phyloP scores from a whole-genome alignment of 2,797 vertebrate species.

The Amphiprion clarkii region DNA sequence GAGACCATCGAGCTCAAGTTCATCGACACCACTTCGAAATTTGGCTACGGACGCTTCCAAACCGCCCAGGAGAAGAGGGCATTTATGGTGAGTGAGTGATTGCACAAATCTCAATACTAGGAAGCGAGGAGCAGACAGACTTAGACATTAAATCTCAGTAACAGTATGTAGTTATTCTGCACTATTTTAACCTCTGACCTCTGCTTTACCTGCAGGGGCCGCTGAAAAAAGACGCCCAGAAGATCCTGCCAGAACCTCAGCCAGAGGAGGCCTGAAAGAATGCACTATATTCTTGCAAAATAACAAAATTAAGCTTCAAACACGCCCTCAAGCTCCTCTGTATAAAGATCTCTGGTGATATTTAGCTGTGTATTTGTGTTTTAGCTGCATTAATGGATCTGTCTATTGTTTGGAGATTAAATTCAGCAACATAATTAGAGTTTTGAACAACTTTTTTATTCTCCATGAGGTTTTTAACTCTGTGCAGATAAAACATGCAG shows the following conservation, averaged over 20 bases:
- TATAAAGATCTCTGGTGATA: background rate
- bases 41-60: constrained; percentile 94
- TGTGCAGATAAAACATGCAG: constrained; percentile 58
- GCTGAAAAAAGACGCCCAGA: constrained; percentile 91
- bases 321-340: background rate
- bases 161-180: too few relatives aligned
- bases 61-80: constrained; percentile 93
- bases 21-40: constrained; percentile 97
- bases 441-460: constrained; percentile 45
- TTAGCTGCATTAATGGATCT: background rate
- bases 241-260: constrained; percentile 75
- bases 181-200: constrained; percentile 22
- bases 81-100: constrained; percentile 90
- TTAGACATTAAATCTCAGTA: too few relatives aligned
- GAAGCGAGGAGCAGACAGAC: background rate
- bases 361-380: background rate
- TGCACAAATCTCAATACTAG: background rate
- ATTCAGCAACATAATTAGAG: constrained; percentile 2
- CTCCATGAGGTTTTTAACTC: constrained; percentile 14
- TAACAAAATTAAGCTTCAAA: constrained; percentile 43
- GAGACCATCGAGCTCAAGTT: constrained; percentile 94
- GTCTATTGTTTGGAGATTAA: background rate
- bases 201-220: constrained; percentile 87
- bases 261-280: constrained; percentile 76
- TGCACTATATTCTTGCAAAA: constrained; percentile 6